A percentile compares a stretch with the other conserved stretches of the same genome.
phyloP scores from a whole-genome alignment of 2,888 invertebrate species.

The Psococerastis gibbosa region DNA sequence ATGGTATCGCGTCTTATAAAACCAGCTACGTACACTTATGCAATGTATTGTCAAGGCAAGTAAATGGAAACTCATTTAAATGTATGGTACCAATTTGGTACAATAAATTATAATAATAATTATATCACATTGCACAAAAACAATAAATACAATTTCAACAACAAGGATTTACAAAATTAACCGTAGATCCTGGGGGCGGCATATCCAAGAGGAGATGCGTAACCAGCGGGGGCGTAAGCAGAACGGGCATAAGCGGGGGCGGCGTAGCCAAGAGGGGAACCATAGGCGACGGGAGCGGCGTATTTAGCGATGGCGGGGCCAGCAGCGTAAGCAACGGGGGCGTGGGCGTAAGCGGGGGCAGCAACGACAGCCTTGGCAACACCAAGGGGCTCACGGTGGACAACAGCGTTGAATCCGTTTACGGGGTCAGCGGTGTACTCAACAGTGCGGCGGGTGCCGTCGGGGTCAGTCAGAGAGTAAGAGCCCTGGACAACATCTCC shows the following conservation, averaged over 20 bases:
- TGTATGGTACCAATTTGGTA: not conserved
- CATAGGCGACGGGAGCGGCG: slow-evolving; percentile 15
- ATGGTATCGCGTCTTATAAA: too few species aligned
- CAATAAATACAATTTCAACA: not conserved
- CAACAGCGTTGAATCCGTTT: not conserved
- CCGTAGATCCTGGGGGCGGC: too few species aligned
- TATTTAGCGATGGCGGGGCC: slow-evolving; percentile 7
- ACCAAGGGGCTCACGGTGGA: not conserved
- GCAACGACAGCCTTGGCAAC: not conserved
- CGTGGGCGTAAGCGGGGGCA: not conserved
- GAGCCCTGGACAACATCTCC: not conserved
- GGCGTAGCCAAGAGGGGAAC: slow-evolving; percentile 14
- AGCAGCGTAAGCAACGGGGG: not conserved
- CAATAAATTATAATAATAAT: not conserved
- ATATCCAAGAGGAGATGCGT: too few species aligned
- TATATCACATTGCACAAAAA: not conserved
- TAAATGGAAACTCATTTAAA: too few species aligned
- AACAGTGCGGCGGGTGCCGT: not conserved
- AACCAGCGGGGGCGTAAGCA: too few species aligned
- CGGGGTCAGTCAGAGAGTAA: not conserved
- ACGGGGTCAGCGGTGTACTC: not conserved
- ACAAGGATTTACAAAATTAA: not conserved
- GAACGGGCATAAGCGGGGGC: not conserved
- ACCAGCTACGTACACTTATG: too few species aligned
- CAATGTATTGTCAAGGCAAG: too few species aligned